Base-by-base conservation (phyloP, 92 coral and sea anemone species). In the Umimayanthus chanpuru region DNA sequence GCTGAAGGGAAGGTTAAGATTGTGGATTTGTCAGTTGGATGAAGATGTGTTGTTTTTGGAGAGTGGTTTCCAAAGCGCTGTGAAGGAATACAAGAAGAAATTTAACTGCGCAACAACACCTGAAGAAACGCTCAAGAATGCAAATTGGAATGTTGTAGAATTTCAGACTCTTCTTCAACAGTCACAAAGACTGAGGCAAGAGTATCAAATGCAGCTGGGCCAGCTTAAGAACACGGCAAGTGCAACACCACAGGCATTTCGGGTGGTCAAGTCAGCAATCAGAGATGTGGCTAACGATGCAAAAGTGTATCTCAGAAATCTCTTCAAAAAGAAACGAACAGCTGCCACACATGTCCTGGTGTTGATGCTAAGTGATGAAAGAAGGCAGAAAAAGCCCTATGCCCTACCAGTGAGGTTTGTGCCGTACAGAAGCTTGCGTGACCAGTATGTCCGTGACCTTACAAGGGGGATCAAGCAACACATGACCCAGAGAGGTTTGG, bases 401-500 rank as follows among this genome's bases (percentile, higher is more conserved):
- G 92, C 93, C 18, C 68, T 91, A 56, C 92, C 92, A 56, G 90
- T 82, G 55, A 43, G 91, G 40, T 89, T 82, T 43, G 75, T 92
- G 6, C 85, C 92, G 1, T 89, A 70, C 81, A 81, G 74, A 75
- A 89, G 77, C 39, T n/a, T 85, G 29, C 81, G 55, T 55, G 94
- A 91, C 61, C 91, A 85, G 81, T 86, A 85, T 49, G 86, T 91
- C 36, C 77, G 90, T 2, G 88, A 91, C 32, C 49, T 91, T 30
- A 88, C 58, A 21, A 89, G 67, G 70, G 88, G 78, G n/a, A 58
- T 92, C 26, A 92, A 89, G 64, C 38, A 58, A 56, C 78, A 82
- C 41, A 88, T 91, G 91, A 78, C 87, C 55, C 82, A 85, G 80
- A 79, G 86, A 49, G 89, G 88, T 67, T 67, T 92, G n/a, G 40